These are phyloP conservation scores for Lycodopsis pacificus DNA, from an alignment of 2,797 vertebrate species.

Conservation along the genomic window DNA sequence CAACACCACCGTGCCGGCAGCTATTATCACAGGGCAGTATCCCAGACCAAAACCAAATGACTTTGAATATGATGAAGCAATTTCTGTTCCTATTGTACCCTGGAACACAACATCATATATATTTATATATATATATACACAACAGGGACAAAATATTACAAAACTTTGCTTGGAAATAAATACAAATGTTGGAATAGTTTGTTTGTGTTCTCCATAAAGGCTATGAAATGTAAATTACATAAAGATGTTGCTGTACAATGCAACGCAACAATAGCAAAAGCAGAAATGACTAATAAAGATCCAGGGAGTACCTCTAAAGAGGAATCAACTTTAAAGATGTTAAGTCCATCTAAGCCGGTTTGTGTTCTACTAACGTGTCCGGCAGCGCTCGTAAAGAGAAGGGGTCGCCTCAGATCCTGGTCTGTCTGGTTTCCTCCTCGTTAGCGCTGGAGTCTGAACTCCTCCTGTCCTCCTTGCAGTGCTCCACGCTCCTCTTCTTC, in stretches of 20 bases:
- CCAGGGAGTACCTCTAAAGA: conserved; percentile 8
- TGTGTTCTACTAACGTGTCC: background rate
- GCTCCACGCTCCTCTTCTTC: conserved; percentile 64
- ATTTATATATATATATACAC: conserved; percentile 20
- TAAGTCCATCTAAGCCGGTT: background rate
- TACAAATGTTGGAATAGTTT: conserved; percentile 62
- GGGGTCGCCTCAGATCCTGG: conserved; percentile 64
- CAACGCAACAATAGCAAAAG: conserved; percentile 35
- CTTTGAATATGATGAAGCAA: background rate
- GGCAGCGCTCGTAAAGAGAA: background rate
- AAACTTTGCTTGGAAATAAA: conserved; percentile 65
- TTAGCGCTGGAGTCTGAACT: conserved; percentile 49
- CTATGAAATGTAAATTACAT: conserved; percentile 22
- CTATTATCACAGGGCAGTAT: background rate
- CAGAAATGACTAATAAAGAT: conserved; percentile 35
- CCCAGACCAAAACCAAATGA: conserved; percentile 20
- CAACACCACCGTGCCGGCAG: background rate
- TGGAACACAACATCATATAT: conserved; percentile 5
- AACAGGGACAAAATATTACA: conserved; percentile 60
- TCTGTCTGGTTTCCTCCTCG: conserved; percentile 12
- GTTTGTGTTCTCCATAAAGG: conserved; percentile 28
- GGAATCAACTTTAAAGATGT: background rate
- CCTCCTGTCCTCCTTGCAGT: conserved; percentile 11
- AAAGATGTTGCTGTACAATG: no score
- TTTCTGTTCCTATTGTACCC: conserved; percentile 10